Evolutionary conservation across 2,888 invertebrate genomes (phyloP).

Genomic region (Amblyteles armatorius): DNA sequence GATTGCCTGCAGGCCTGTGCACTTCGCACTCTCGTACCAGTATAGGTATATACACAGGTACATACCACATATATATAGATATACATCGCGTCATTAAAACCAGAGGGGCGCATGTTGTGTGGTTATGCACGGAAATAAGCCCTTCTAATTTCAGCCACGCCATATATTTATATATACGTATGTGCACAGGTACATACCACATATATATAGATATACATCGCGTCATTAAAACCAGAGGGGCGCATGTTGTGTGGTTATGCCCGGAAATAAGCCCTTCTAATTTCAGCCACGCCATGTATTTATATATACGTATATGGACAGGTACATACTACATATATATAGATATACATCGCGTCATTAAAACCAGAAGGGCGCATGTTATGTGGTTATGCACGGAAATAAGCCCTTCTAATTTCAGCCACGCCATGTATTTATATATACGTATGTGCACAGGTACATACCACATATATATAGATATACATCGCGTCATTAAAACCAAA

Average conservation of each 20-base stretch:
- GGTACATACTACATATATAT: too few relatives aligned
- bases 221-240: neutral
- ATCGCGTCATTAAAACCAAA: neutral
- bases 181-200: neutral
- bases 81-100: too few relatives aligned
- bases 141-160: neutral
- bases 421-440: neutral
- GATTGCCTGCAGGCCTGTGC: constrained; percentile 59
- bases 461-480: neutral
- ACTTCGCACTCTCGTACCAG: constrained; percentile 39
- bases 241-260: neutral
- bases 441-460: neutral
- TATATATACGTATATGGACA: neutral
- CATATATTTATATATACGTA: neutral
- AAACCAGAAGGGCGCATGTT: too few relatives aligned
- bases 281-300: neutral
- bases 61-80: too few relatives aligned
- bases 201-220: neutral
- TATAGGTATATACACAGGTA: constrained; percentile 16
- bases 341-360: too few relatives aligned
- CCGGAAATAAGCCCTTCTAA: neutral
- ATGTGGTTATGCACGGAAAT: neutral
- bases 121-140: neutral
- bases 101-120: neutral
- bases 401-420: neutral